phyloP scores from a whole-genome alignment of 2,888 invertebrate species.

The Merodon equestris region DNA sequence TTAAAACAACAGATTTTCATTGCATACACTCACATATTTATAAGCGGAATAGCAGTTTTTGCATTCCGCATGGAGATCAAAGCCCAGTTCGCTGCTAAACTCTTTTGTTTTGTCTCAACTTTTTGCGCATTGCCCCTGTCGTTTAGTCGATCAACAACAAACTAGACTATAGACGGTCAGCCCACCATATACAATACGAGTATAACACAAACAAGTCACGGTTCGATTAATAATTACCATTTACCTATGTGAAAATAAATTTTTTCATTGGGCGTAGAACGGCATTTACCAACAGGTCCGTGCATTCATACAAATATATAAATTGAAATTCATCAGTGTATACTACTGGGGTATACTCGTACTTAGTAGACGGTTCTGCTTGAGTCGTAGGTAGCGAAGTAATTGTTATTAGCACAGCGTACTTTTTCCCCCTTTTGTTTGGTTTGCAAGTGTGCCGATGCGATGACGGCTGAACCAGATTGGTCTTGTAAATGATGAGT shows the following conservation, averaged over 20 bases:
- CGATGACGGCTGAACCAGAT: constrained; percentile 63
- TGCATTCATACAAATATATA: constrained; percentile 4
- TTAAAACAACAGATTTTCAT: constrained; percentile 54
- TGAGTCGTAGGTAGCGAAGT: constrained; percentile 29
- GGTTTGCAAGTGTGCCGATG: constrained; percentile 52
- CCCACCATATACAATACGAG: constrained; percentile 22
- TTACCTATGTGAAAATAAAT: constrained; percentile 55
- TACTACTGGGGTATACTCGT: constrained; percentile 23
- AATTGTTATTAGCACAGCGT: constrained; percentile 47
- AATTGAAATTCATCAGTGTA: too few species aligned
- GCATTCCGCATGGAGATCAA: background rate
- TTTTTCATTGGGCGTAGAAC: constrained; percentile 66
- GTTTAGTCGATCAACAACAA: constrained; percentile 8
- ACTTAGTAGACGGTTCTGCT: constrained; percentile 19
- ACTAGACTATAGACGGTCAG: constrained; percentile 44
- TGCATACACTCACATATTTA: constrained; percentile 34
- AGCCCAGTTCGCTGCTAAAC: constrained; percentile 54
- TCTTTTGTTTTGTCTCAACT: constrained; percentile 59
- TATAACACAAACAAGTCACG: constrained; percentile 63
- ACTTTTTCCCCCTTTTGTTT: background rate
- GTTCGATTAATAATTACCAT: constrained; percentile 69
- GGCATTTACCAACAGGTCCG: constrained; percentile 41
- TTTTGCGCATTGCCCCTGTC: constrained; percentile 14
- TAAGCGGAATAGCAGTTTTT: background rate
- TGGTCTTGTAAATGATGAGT: constrained; percentile 59